A percentile compares a stretch with the other conserved stretches of the same genome.
Conservation (phyloP, 1,140 invertebrate genomes). For the Rhopalosiphum maidis region DNA sequence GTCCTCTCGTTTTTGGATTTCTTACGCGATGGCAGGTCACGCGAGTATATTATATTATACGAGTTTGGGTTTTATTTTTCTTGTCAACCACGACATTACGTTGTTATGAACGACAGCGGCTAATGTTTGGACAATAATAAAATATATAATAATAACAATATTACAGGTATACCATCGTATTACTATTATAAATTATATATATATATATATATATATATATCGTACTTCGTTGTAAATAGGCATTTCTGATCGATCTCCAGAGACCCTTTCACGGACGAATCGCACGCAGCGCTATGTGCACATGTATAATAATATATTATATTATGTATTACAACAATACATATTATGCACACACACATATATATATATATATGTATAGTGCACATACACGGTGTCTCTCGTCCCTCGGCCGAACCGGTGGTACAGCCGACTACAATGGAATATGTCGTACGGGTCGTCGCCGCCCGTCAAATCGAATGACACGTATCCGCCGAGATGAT, state of each 20-base stretch:
- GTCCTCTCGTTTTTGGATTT: not conserved
- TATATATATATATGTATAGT: not conserved
- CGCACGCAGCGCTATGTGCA: not conserved
- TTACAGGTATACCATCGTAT: not conserved
- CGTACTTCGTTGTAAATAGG: not conserved
- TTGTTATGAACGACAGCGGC: not conserved
- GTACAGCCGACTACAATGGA: not conserved
- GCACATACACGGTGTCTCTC: not conserved
- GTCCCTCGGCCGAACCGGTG: conserved; percentile 24
- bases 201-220: not conserved
- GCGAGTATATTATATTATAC: not conserved
- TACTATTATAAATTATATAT: no score
- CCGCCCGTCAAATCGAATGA: conserved; percentile 42
- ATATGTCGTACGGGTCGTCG: not conserved
- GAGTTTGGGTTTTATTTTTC: not conserved
- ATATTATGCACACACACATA: not conserved
- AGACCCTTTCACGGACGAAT: conserved; percentile 31
- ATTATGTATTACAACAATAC: not conserved
- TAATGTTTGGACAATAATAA: conserved; percentile 5
- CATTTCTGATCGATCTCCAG: conserved; percentile 50
- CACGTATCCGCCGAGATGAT: conserved; percentile 23
- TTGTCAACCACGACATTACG: conserved; percentile 2
- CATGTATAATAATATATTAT: not conserved
- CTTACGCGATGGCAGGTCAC: not conserved
- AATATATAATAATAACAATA: not conserved